Evolutionary conservation across 2,797 vertebrate species (phyloP).

Genomic region (Columba guinea): DNA sequence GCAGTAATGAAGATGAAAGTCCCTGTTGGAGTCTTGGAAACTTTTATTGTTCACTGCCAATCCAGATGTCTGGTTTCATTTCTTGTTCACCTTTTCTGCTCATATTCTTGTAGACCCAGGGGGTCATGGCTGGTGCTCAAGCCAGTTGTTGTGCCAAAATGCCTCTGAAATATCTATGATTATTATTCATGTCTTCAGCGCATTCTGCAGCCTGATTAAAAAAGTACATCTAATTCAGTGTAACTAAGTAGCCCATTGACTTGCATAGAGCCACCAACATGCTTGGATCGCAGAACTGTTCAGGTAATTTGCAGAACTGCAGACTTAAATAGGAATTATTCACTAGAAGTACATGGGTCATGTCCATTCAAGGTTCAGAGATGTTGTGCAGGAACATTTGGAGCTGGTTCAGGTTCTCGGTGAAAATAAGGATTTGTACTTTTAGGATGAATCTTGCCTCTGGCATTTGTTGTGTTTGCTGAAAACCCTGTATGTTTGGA

Average conservation of each 20-base stretch:
- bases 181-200: neutral
- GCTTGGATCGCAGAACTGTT: neutral
- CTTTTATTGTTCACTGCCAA: neutral
- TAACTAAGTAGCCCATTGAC: neutral
- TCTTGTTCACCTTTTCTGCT: neutral
- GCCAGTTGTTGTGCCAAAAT: neutral
- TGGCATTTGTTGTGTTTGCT: neutral
- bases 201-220: neutral
- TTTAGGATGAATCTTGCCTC: neutral
- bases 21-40: neutral
- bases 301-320: neutral
- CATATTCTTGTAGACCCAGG: neutral
- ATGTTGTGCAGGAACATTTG: neutral
- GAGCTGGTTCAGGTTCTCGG: neutral
- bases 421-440: neutral
- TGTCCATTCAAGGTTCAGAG: neutral
- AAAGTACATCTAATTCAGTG: neutral
- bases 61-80: neutral
- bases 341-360: rapidly evolving
- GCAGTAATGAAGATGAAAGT: neutral
- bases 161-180: neutral
- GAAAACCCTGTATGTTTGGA: neutral
- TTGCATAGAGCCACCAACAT: neutral
- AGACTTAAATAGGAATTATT: neutral
- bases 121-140: neutral